Percentiles rank a stretch among this genome's conserved stretches.
Conservation (phyloP, 2,797 vertebrate genomes). For the Philypnodon macrostomus region DNA sequence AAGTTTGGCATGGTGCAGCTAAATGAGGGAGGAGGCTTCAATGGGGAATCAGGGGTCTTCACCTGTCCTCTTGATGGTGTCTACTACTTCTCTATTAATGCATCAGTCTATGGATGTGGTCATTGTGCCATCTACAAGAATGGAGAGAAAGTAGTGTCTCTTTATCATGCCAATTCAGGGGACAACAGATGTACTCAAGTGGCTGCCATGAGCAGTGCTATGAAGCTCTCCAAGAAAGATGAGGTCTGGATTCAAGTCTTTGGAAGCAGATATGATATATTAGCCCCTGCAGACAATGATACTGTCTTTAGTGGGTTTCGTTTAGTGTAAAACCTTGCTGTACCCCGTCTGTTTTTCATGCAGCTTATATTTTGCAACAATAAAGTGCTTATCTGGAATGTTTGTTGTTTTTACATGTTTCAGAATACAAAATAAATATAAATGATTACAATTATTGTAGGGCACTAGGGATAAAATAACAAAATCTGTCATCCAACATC, state of each 20-base stretch:
- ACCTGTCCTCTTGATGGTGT: conserved; percentile 41
- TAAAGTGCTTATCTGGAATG: no score
- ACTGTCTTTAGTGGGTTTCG: conserved; percentile 47
- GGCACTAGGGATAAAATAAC: no score
- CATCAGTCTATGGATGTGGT: conserved; percentile 43
- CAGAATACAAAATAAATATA: no score
- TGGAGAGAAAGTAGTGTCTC: conserved; percentile 37
- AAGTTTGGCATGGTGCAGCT: conserved; percentile 41
- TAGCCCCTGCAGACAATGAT: conserved; percentile 53
- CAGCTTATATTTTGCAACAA: no score
- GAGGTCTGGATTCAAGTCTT: conserved; percentile 37
- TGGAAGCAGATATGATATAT: conserved; percentile 45
- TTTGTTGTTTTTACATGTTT: no score
- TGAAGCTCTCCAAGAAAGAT: conserved; percentile 29
- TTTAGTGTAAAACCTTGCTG: conserved; percentile 23
- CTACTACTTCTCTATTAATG: conserved; percentile 41
- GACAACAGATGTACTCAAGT: conserved; percentile 47
- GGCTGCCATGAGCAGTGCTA: conserved; percentile 42
- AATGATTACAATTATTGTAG: no score
- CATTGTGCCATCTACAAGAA: conserved; percentile 50
- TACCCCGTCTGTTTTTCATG: neutral
- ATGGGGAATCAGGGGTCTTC: conserved; percentile 32
- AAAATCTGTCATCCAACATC: conserved; percentile 12
- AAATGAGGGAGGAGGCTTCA: conserved; percentile 46
- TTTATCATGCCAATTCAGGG: conserved; percentile 42